A percentile compares a stretch with the other conserved stretches of the same genome.
These are phyloP conservation scores for Dicyrtomina minuta DNA, from an alignment of 2,888 invertebrate species.

Conservation along the genomic window DNA sequence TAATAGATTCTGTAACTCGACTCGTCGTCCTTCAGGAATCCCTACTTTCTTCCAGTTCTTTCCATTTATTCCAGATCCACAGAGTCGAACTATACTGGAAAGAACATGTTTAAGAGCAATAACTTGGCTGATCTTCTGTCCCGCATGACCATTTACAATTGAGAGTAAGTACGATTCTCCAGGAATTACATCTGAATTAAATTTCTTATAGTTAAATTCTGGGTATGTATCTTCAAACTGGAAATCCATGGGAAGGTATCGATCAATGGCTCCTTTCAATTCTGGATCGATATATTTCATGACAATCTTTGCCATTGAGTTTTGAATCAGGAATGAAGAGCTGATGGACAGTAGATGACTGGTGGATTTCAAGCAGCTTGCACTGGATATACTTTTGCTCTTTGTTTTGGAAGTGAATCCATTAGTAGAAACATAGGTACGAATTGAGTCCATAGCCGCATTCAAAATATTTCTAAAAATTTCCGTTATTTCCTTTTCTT, in stretches of 20 bases:
- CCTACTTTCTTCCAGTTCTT: constrained; percentile 52
- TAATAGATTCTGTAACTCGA: constrained; percentile 40
- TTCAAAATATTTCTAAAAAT: constrained; percentile 17
- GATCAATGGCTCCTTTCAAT: constrained; percentile 44
- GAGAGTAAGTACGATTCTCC: constrained; percentile 79
- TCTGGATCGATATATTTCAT: constrained; percentile 44
- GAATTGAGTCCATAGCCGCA: constrained; percentile 23
- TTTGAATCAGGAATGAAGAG: constrained; percentile 49
- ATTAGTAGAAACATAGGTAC: constrained; percentile 38
- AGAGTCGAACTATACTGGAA: constrained; percentile 66
- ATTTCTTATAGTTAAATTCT: constrained; percentile 41
- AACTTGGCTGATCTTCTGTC: constrained; percentile 19
- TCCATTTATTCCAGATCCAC: constrained; percentile 54
- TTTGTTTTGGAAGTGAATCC: constrained; percentile 33
- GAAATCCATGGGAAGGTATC: constrained; percentile 42
- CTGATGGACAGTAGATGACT: constrained; percentile 44
- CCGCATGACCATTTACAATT: constrained; percentile 66
- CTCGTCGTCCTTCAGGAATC: constrained; percentile 36
- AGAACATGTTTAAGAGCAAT: constrained; percentile 67
- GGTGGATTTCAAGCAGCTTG: constrained; percentile 34
- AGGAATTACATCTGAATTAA: constrained; percentile 69
- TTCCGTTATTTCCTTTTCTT: constrained; percentile 17
- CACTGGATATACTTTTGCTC: neutral
- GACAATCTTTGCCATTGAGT: constrained; percentile 45
- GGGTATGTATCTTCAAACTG: constrained; percentile 45